Base-by-base conservation (phyloP, 2,888 invertebrate genomes). In the Ernsta delagoae region DNA sequence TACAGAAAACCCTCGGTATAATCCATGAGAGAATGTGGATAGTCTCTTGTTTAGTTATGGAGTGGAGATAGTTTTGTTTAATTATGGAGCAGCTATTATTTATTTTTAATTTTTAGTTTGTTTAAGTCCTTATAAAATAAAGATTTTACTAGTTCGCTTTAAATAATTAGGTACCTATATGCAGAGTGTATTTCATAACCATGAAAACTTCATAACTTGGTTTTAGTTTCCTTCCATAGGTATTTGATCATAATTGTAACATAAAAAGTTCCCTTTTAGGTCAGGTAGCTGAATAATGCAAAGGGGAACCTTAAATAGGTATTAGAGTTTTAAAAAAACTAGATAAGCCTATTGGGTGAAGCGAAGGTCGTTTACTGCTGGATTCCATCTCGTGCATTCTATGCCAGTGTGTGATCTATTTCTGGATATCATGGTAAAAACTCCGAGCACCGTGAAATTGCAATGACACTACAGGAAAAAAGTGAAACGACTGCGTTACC, bases 271-370 rank as follows among this genome's bases (percentile, higher is more conserved):
- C 3, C 34, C n/a, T 34, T 56, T 56, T 34, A n/a, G 34, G 16
- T 53, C 53, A 24, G 9, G 24, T 16, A 12, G 7, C 7, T 50
- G 48, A 50, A 50, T 16, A 50, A 54, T 54, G 31, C 11, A 54
- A 31, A 31, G 24, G 12, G 11, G 11, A 31, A 39, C 36, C 34
- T 53, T 81, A 79, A 79, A 73, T 78, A 76, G 77, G 43, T 78
- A 80, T 79, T 75, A 77, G 75, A 67, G 73, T 56, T 43, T 43
- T 41, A 74, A 61, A 65, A 39, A 61, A 65, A 48, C 69, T 59
- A 43, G 63, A 66, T 56, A 24, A 56, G 39, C 43, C 36, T n/a
- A 61, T 45, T 24, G 41, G 39, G 56, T 62, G 39, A 50, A 57
- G 2, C 48, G 57, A 63, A 68, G 61, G 62, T 63, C 57, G 50